Conservation (phyloP, 2,797 vertebrate species). For the Crocidura indochinensis region DNA sequence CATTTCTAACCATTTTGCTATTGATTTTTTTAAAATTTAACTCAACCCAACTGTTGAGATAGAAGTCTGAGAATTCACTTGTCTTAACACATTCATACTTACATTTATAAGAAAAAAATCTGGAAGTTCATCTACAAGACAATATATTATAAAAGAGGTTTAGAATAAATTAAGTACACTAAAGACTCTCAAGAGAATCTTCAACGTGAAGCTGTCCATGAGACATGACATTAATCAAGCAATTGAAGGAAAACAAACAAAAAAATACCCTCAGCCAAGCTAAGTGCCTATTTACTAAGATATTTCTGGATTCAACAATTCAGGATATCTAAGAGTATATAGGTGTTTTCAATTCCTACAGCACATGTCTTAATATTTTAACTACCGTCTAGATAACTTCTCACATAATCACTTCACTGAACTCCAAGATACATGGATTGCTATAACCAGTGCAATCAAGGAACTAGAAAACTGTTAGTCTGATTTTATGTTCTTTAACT, state of each 20-base stretch:
- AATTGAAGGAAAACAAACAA: constrained; percentile 69
- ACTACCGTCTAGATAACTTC: background rate
- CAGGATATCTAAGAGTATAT: background rate
- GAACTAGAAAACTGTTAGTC: background rate
- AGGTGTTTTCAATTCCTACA: background rate
- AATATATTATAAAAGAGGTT: constrained; percentile 53
- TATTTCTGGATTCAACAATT: constrained; percentile 47
- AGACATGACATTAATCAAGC: constrained; percentile 69
- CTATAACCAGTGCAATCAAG: background rate
- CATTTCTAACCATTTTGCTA: constrained; percentile 50
- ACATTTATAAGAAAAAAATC: constrained; percentile 64
- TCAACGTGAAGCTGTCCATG: constrained; percentile 61
- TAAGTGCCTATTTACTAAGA: constrained; percentile 51
- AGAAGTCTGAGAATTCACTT: constrained; percentile 62
- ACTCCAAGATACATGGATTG: background rate
- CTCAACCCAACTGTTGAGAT: constrained; percentile 33
- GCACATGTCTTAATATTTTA: background rate
- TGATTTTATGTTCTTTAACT: constrained; percentile 38
- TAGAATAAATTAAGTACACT: constrained; percentile 61
- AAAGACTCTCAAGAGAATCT: constrained; percentile 66
- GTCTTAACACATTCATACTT: background rate
- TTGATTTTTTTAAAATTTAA: background rate
- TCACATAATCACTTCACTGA: background rate
- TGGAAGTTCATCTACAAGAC: constrained; percentile 45
- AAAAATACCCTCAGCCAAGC: constrained; percentile 2